A percentile compares a stretch with the other conserved stretches of the same genome.
Conservation (phyloP, 2,888 invertebrate genomes). For the Lydus trimaculatus region DNA sequence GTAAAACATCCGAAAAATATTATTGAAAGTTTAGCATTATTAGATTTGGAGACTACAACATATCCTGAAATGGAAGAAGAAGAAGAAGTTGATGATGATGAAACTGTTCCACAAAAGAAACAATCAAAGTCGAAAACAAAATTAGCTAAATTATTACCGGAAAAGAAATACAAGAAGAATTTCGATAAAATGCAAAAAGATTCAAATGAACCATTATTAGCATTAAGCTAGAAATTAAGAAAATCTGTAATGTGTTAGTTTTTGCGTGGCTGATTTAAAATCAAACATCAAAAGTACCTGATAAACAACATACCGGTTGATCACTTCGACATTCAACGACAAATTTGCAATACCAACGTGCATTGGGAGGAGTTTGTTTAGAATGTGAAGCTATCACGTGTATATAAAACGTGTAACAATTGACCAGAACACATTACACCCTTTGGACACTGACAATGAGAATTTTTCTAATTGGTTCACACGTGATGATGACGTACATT, state of each 20-base stretch:
- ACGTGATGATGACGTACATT: background rate
- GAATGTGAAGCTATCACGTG: background rate
- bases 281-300: background rate
- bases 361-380: too few relatives aligned
- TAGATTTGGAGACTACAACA: constrained; percentile 66
- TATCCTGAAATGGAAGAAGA: background rate
- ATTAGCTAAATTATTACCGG: constrained; percentile 64
- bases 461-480: too few relatives aligned
- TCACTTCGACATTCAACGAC: background rate
- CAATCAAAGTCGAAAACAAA: constrained; percentile 72
- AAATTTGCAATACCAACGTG: too few relatives aligned
- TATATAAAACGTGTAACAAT: background rate
- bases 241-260: background rate
- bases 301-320: background rate
- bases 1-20: constrained; percentile 70
- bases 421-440: background rate
- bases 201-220: constrained; percentile 70
- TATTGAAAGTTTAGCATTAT: constrained; percentile 77
- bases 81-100: constrained; percentile 16
- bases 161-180: constrained; percentile 62
- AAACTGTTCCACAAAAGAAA: constrained; percentile 55
- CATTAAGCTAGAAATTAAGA: constrained; percentile 66
- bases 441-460: too few relatives aligned
- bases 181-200: constrained; percentile 58
- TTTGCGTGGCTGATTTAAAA: background rate